Conservation (phyloP, 2,888 invertebrate species). For the Salpingus planirostris region DNA sequence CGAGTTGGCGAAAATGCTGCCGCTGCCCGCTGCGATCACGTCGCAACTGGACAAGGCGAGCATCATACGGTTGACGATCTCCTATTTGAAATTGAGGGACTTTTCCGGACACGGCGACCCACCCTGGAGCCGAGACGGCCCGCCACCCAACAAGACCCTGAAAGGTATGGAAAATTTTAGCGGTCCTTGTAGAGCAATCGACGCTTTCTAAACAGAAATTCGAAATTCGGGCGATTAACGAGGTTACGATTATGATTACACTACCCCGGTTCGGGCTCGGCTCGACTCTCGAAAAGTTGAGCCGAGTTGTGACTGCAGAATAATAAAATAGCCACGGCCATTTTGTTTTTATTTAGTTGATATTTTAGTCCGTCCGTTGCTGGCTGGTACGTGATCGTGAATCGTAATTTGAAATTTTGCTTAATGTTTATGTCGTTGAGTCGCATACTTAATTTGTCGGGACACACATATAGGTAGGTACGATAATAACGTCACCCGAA, state of each 20-base stretch:
- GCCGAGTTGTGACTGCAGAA: conserved; percentile 27
- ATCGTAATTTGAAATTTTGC: conserved; percentile 26
- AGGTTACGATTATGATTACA: conserved; percentile 27
- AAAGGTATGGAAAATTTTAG: conserved; percentile 81
- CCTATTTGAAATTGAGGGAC: conserved; percentile 88
- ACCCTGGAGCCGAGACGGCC: conserved; percentile 83
- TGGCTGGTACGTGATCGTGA: conserved; percentile 30
- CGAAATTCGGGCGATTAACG: no score
- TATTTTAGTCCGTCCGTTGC: conserved; percentile 25
- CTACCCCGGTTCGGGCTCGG: conserved; percentile 29
- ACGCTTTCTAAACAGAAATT: no score
- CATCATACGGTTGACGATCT: conserved; percentile 92
- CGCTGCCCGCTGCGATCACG: conserved; percentile 82
- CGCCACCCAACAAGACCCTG: conserved; percentile 67
- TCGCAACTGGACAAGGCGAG: conserved; percentile 93
- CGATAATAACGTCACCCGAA: no score
- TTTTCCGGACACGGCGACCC: conserved; percentile 95
- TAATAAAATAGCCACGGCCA: conserved; percentile 30
- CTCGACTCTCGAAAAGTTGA: no score
- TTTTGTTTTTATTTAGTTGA: conserved; percentile 29
- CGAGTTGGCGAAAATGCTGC: conserved; percentile 91
- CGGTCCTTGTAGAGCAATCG: no score
- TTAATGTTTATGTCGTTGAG: conserved; percentile 20
- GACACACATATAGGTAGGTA: no score
- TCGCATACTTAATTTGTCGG: conserved; percentile 17